Evolutionary conservation across 1,140 invertebrate species (phyloP), one percentile per base, ranked within the genome.

Genomic region (Littorina saxatilis): DNA sequence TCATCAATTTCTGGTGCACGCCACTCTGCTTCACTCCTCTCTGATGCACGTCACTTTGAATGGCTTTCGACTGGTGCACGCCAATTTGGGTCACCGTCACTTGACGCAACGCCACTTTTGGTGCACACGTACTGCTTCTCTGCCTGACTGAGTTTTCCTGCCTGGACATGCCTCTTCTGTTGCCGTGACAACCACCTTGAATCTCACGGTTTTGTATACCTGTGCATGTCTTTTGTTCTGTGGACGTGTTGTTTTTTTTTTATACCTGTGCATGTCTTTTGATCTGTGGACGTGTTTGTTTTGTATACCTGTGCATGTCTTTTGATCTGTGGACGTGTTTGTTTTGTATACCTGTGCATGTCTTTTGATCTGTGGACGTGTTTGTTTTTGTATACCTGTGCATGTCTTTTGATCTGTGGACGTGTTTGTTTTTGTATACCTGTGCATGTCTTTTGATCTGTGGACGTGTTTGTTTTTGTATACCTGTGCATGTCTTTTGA

Each of bases 81-180:
- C n/a, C n/a, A n/a, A n/a, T n/a, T n/a, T n/a, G n/a, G n/a, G n/a
- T n/a, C n/a, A n/a, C n/a, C n/a, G n/a, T n/a, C n/a, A n/a, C n/a
- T n/a, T n/a, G n/a, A n/a, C n/a, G n/a, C n/a, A n/a, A n/a, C 4
- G 27, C 61, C 61, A 35, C 35, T 27, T 17, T 63, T 32, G 13
- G 27, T 63, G 61, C 35, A 32, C 61, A 63, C 61, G 13, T 63
- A 32, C 29, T n/a, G 17, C 23, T 13, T 68, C 66, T 68, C 66
- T 68, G 66, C 66, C 66, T 68, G 66, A 37, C 32, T 68, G 66
- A 39, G 66, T 23, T 17, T 68, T 68, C 66, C 66, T 68, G 66
- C 66, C 66, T 68, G 32, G 35, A 32, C 15, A 2, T 35, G 17
- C 32, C 66, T 39, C 55, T 58, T 20, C 66, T 68, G 35, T 68